Base-by-base conservation (phyloP, 2,113 vertebrate genomes). In the Neodontobutis hainanensis region DNA sequence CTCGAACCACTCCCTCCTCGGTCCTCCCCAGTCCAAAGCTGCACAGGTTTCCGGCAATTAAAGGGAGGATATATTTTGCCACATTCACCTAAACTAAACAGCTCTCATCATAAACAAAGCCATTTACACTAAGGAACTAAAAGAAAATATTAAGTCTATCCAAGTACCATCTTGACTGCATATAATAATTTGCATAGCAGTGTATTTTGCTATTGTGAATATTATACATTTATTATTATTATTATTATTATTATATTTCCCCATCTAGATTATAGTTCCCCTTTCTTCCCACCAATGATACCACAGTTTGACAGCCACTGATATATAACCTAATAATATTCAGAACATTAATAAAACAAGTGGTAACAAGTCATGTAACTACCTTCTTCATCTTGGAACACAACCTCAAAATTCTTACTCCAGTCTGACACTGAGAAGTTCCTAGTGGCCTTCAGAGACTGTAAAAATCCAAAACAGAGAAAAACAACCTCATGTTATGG, bases 361-460 rank as follows among this genome's bases (percentile, higher is more conserved):
- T 27, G 1, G 19, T 27, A 27, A 27, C 19, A 27, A 27, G 19
- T 27, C 15, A 34, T 36, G 87, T 92, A 6, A 55, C 92, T 76
- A 97, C 97, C 97, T 95, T 99, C 97, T 84, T 99, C 97, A 81
- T 99, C 96, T 80, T 97, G 96, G 83, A 99, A 99, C 89, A 97
- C 90, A 8, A 99, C 95, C 91, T 99, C 97, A 76, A 99, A 98
- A 90, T 97, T 99, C 91, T 98, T 99, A 88, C 94, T 96, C 97
- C 97, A 99, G 84, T 99, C 97, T 16, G 97, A 98, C 85, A 96
- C 93, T 0, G 97, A 99, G 90, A 99, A 99, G 92, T 97, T 99
- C 61, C 95, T 91, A 27, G 96, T 97, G 70, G 94, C 94, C 88
- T 97, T 98, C 62, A 99, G 89, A 73, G 97, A 98, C 97, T 99